These are phyloP conservation scores for Platysternon megacephalum DNA, from an alignment of 2,113 vertebrate species.

Conservation along the genomic window DNA sequence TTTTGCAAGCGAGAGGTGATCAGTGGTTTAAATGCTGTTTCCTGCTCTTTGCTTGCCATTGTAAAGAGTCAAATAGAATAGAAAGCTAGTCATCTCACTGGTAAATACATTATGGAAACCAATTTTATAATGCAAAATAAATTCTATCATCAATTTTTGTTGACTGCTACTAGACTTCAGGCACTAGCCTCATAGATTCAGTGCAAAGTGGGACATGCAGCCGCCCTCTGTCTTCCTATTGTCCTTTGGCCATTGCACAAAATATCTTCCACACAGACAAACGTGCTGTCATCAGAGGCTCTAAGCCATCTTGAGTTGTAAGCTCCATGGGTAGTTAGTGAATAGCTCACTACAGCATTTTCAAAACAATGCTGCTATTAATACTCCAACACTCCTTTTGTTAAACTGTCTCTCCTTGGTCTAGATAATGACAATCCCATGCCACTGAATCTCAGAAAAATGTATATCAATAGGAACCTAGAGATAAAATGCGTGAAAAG, in stretches of 20 bases:
- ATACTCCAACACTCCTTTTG: slow-evolving; percentile 33
- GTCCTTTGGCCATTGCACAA: background rate
- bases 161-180: too few relatives aligned
- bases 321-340: background rate
- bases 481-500: background rate
- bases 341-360: slow-evolving; percentile 41
- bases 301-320: slow-evolving; percentile 32
- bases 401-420: background rate
- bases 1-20: background rate
- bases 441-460: background rate
- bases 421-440: slow-evolving; percentile 23
- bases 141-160: rapidly evolving
- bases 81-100: background rate
- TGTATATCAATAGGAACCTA: slow-evolving; percentile 4
- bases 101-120: background rate
- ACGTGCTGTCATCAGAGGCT: background rate
- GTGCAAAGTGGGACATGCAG: background rate
- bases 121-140: rapidly evolving
- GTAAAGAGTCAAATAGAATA: background rate
- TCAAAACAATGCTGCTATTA: background rate
- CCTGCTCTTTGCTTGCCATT: rapidly evolving
- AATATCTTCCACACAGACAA: background rate
- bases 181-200: rapidly evolving
- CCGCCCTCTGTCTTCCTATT: background rate
- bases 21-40: background rate